Evolutionary conservation across 2,888 invertebrate species (phyloP), one percentile per base, ranked within the genome.

Genomic region (Tenodera sinensis): DNA sequence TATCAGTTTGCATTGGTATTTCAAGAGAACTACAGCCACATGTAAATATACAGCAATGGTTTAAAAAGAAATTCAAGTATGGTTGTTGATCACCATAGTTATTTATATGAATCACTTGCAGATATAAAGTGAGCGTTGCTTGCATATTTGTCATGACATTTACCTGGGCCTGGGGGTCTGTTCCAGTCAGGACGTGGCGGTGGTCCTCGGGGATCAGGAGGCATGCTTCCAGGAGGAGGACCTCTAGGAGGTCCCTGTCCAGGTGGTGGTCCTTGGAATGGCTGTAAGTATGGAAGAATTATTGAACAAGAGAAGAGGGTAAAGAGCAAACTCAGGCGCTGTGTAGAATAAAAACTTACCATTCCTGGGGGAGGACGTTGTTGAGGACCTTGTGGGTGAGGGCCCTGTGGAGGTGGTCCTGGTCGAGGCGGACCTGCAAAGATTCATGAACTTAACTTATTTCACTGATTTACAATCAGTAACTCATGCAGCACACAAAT

Each of bases 171-270:
- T 90, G 96, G 96, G 87, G 96, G 96, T 91, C 96, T 93, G 92
- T 95, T 96, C 97, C 97, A 97, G 92, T 96, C 96, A 1, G 96
- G 96, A 54, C 96, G 91, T 9, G 95, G 94, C 25, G 96, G 96
- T 83, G 94, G 94, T 20, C 95, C 95, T 92, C 95, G 93, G 91
- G 94, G 96, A 92, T 95, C 95, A 92, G 95, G 95, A 47, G 95
- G 95, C 92, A 91, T 89, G 14, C 94, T 94, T 88, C 94, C 95
- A 91, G 95, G 94, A 14, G 94, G 95, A 88, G 95, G 95, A 88
- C 95, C 96, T 82, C 94, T 94, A 25, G 95, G 95, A 54, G 95
- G 95, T 47, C 94, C 94, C 4, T 93, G 93, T 54, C 94, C 93
- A 90, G 94, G 93, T 8, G 95, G 95, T 42, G 94, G 94, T 7